These are phyloP conservation scores for Callaeas wilsoni DNA, from an alignment of 2,113 vertebrate species.

Conservation along the genomic window DNA sequence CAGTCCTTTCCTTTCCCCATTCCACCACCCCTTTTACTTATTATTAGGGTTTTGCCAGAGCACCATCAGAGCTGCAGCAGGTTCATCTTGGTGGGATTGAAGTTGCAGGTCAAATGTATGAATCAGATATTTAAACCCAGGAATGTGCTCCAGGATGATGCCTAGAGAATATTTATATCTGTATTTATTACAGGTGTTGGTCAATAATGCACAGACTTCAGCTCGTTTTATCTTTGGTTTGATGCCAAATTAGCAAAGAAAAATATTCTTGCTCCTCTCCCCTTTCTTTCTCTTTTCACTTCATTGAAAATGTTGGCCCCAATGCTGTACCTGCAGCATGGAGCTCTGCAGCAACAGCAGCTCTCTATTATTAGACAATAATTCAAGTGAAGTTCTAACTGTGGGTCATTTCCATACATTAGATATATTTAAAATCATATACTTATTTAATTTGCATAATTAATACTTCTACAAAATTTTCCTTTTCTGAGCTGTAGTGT, in stretches of 20 bases:
- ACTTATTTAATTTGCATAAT: background rate
- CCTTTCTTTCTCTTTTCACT: background rate
- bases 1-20: background rate
- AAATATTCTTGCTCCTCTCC: background rate
- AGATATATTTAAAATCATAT: background rate
- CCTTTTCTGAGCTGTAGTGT: background rate
- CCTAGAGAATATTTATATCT: background rate
- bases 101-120: background rate
- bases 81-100: background rate
- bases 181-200: background rate
- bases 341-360: background rate
- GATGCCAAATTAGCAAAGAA: background rate
- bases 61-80: background rate
- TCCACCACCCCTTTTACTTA: rapidly evolving
- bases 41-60: background rate
- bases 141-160: background rate
- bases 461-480: background rate
- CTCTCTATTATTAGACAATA: background rate
- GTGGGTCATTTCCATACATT: background rate
- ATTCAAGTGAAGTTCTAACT: background rate
- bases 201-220: background rate
- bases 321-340: background rate
- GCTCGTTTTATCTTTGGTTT: background rate
- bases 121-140: background rate
- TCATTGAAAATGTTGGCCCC: background rate